Percentiles rank a stretch among this genome's conserved stretches.
Conservation (phyloP, 2,888 invertebrate species). For the Spatulosminthurus flaviceps region DNA sequence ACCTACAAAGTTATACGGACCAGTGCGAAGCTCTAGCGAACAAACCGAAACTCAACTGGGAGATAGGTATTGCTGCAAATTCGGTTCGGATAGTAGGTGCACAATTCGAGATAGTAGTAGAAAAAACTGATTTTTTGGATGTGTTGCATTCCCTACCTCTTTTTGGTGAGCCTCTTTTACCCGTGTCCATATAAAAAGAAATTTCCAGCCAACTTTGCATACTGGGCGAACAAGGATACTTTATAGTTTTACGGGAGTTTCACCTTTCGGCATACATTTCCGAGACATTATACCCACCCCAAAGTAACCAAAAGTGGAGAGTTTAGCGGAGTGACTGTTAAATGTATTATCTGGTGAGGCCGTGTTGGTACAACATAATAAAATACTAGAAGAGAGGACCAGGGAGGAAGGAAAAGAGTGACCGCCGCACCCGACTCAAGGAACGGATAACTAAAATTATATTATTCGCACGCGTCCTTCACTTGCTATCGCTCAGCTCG, state of each 20-base stretch:
- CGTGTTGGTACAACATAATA: constrained; percentile 1
- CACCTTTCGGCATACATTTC: too few relatives aligned
- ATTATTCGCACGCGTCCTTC: constrained; percentile 20
- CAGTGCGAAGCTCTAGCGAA: constrained; percentile 10
- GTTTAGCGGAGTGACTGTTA: constrained; percentile 3
- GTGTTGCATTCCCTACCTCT: background rate
- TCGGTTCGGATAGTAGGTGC: constrained; percentile 5
- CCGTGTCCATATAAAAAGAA: background rate
- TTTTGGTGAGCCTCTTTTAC: background rate
- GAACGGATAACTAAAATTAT: background rate
- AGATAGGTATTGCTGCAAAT: background rate
- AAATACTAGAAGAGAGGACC: constrained; percentile 1
- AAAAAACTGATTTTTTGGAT: background rate
- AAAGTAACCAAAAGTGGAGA: background rate
- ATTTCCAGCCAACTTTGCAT: too few relatives aligned
- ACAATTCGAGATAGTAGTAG: background rate
- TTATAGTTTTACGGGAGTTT: too few relatives aligned
- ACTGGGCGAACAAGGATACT: too few relatives aligned
- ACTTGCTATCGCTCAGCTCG: too few relatives aligned
- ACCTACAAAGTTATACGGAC: background rate
- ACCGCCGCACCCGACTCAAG: constrained; percentile 32
- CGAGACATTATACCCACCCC: too few relatives aligned
- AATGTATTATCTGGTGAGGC: constrained; percentile 14
- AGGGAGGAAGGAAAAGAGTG: constrained; percentile 27
- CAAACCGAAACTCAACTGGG: background rate